Conservation (phyloP, 2,888 invertebrate genomes). For the Drosophila parthenogenetica region DNA sequence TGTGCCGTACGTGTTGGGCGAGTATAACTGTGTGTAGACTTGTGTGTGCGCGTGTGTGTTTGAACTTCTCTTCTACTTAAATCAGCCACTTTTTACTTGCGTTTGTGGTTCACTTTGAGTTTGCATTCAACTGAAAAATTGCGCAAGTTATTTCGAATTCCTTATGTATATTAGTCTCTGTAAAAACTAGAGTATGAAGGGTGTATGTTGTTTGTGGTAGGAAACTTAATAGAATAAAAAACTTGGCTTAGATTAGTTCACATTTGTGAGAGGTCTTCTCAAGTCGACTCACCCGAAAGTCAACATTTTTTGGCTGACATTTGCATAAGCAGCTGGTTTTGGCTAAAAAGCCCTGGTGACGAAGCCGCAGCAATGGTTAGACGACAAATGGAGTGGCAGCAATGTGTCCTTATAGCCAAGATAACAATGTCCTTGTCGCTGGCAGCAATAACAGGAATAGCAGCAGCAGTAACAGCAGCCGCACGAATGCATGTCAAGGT, state of each 20-base stretch:
- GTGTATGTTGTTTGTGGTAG: neutral
- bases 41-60: slow-evolving; percentile 12
- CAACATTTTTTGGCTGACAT: slow-evolving; percentile 15
- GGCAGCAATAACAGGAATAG: slow-evolving; percentile 29
- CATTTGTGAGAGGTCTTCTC: neutral
- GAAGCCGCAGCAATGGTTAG: slow-evolving; percentile 65
- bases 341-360: slow-evolving; percentile 41
- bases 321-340: slow-evolving; percentile 41
- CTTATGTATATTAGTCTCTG: neutral
- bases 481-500: slow-evolving; percentile 78
- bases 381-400: slow-evolving; percentile 49
- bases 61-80: neutral
- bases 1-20: neutral
- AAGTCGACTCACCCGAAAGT: neutral
- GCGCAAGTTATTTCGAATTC: slow-evolving; percentile 10
- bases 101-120: slow-evolving; percentile 45
- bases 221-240: too few species aligned
- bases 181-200: neutral
- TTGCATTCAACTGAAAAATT: slow-evolving; percentile 32
- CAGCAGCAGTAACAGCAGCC: slow-evolving; percentile 54
- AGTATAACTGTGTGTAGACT: neutral
- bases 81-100: neutral
- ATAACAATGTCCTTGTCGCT: slow-evolving; percentile 52
- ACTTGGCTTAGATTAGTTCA: too few species aligned
- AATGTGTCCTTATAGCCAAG: slow-evolving; percentile 7